Conservation (phyloP, 2,797 vertebrate genomes). For the Paramormyrops hopkinsi region DNA sequence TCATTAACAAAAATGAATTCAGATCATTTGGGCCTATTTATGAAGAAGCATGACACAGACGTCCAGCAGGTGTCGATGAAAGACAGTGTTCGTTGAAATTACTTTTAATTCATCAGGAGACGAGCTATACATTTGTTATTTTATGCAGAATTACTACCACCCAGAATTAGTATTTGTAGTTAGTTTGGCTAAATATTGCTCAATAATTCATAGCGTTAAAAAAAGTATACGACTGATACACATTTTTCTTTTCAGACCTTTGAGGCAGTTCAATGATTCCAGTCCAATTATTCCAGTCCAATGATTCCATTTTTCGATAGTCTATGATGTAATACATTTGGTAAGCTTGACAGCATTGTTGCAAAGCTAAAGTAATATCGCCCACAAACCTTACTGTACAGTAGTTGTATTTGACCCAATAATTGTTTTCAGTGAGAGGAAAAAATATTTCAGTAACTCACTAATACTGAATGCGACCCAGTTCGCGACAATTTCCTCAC, state of each 20-base stretch:
- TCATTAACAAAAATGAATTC: not conserved
- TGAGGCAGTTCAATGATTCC: not conserved
- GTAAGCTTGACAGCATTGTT: not conserved
- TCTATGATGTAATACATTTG: not conserved
- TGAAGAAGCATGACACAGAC: not conserved
- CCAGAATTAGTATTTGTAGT: not conserved
- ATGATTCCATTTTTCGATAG: not conserved
- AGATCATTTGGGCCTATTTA: not conserved
- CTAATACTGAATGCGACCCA: not conserved
- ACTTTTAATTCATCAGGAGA: not conserved
- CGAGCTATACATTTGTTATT: not conserved
- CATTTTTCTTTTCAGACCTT: not conserved
- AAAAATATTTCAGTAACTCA: not conserved
- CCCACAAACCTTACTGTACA: not conserved
- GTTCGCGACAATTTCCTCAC: not conserved
- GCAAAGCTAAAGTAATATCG: not conserved
- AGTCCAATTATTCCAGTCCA: not conserved
- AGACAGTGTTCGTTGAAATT: not conserved
- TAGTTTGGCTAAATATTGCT: not conserved
- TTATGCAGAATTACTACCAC: not conserved
- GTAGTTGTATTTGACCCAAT: not conserved
- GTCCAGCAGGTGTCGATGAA: slow-evolving; percentile 16
- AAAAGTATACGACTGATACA: not conserved
- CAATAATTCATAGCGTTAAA: not conserved
- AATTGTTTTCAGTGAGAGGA: not conserved